A percentile compares a stretch with the other conserved stretches of the same genome.
Conservation (phyloP, 1,140 invertebrate species). For the Notospermus geniculatus region DNA sequence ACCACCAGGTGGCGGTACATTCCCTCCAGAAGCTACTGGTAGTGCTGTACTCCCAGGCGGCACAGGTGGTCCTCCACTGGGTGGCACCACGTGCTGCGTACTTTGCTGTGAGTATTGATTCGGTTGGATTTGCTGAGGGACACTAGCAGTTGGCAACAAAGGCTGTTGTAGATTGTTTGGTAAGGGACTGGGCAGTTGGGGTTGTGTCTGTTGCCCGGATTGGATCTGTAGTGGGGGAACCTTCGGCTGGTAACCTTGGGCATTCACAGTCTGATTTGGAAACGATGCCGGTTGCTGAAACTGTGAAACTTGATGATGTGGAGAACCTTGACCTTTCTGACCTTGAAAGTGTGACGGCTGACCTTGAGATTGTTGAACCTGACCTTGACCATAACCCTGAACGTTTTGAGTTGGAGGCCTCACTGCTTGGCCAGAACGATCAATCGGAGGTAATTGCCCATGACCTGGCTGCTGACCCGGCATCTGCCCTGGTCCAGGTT, state of each 20-base stretch:
- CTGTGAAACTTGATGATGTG: background rate
- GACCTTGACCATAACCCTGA: background rate
- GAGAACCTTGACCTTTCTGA: too few relatives aligned
- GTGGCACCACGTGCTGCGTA: background rate
- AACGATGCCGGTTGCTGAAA: background rate
- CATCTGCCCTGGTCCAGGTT: too few relatives aligned
- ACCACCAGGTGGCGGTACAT: too few relatives aligned
- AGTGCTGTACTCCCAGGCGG: too few relatives aligned
- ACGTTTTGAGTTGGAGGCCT: too few relatives aligned
- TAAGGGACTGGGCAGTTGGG: background rate
- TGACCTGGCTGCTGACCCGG: too few relatives aligned
- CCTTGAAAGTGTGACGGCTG: too few relatives aligned
- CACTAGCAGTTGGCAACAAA: background rate
- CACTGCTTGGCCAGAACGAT: too few relatives aligned
- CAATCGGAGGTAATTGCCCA: too few relatives aligned
- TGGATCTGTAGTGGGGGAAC: constrained; percentile 1
- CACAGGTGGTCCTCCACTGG: too few relatives aligned
- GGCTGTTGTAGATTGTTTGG: constrained; percentile 7
- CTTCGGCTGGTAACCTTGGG: constrained; percentile 1
- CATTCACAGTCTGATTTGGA: background rate
- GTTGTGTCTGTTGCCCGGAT: constrained; percentile 9
- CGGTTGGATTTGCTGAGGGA: background rate
- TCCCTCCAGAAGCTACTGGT: too few relatives aligned
- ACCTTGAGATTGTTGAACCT: background rate
- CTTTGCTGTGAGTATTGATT: background rate